Evolutionary conservation across 2,888 invertebrate species (phyloP), one percentile per base, ranked within the genome.

Genomic region (Sphaerophoria rueppellii): DNA sequence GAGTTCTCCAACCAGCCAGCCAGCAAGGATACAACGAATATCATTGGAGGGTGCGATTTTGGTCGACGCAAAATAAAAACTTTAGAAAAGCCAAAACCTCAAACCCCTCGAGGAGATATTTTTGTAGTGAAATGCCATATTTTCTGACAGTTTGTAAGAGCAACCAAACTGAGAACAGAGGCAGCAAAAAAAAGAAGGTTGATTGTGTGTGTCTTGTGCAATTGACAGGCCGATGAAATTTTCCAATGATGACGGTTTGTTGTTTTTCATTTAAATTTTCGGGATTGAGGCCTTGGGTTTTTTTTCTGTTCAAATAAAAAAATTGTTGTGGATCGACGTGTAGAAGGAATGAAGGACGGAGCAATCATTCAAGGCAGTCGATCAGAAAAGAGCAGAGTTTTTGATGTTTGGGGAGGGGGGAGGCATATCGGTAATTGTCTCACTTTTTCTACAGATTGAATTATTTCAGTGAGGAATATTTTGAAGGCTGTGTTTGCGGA

Each of bases 91-190:
- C 12, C 40, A 40, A 57, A 75, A 40, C 48, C 34, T 69, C 35
- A 40, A 71, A 60, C 43, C 24, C 54, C 52, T 65, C 54, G 24
- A 72, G 46, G 55, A 57, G 4, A 16, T 16, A 34, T 55, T 57
- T 63, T 61, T 58, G 61, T 14, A 61, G 43, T 9, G 32, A 43
- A 65, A 69, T 69, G 55, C 63, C 65, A 77, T 43, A 46, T 50
- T 72, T 24, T 61, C 50, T 70, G 75, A 70, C 61, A 75, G 40
- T 34, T 79, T 61, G 72, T 58, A 54, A 55, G 61, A 58, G 24
- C 55, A 11, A 61, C 16, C 16, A 12, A 24, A 11, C 9, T 0
- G 32, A 9, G 16, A 2, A 12, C 4, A 43, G 12, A 24, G 12
- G 43, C 6, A 11, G 14, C 4, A 63, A 1, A 14, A 4, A 16